These are phyloP conservation scores for Tragelaphus scriptus DNA, from an alignment of 2,113 vertebrate species.

Conservation along the genomic window DNA sequence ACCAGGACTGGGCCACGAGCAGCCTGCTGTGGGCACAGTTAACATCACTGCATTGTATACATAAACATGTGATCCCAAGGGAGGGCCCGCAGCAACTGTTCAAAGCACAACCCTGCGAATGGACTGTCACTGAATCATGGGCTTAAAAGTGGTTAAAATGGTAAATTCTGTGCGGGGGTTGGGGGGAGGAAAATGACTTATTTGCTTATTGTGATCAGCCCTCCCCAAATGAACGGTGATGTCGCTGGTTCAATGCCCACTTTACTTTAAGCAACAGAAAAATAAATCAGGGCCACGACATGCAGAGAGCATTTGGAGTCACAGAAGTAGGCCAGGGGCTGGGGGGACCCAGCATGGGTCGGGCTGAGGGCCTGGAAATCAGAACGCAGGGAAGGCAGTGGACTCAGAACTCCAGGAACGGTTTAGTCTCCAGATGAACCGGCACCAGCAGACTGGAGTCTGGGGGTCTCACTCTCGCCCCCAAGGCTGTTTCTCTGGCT, in stretches of 20 bases:
- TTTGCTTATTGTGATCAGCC: fast-evolving
- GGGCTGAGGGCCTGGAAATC: background rate
- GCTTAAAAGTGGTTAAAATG: background rate
- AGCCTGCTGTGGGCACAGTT: fast-evolving
- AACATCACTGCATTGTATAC: background rate
- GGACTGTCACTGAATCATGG: background rate
- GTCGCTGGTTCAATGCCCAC: fast-evolving
- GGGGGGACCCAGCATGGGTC: fast-evolving
- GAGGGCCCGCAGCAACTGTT: too few species aligned
- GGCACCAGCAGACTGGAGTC: fast-evolving
- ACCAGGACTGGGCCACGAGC: background rate
- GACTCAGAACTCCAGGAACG: fast-evolving
- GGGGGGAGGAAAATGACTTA: too few species aligned
- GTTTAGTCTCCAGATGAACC: background rate
- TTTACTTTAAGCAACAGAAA: constrained; percentile 17
- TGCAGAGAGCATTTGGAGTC: fast-evolving
- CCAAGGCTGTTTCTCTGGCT: fast-evolving
- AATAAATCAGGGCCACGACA: fast-evolving
- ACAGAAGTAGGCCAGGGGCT: background rate
- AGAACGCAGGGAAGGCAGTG: fast-evolving
- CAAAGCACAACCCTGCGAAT: background rate
- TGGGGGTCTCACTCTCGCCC: fast-evolving
- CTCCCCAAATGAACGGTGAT: background rate
- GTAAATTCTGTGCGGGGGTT: background rate
- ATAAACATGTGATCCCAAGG: fast-evolving